phyloP scores from a whole-genome alignment of 1,140 invertebrate species.

The Anoplophora glabripennis region DNA sequence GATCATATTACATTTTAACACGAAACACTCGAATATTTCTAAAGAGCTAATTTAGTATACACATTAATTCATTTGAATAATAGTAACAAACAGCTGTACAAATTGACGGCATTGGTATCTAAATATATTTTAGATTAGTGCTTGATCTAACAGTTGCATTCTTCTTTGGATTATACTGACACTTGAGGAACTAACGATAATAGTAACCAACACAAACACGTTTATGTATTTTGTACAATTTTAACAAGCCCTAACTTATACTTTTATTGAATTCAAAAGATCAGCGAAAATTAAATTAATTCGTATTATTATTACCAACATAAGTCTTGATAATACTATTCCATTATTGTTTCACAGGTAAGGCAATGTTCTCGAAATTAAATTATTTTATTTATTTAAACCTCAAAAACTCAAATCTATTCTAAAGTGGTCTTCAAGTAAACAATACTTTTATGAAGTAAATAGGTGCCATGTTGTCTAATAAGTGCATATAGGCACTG shows the following conservation, averaged over 20 bases:
- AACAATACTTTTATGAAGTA: neutral
- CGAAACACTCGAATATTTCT: no score
- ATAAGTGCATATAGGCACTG: slow-evolving; percentile 2
- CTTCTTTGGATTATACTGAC: neutral
- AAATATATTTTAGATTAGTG: slow-evolving; percentile 31
- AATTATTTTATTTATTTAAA: no score
- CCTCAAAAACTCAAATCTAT: no score
- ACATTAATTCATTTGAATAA: neutral
- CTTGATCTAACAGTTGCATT: slow-evolving; percentile 27
- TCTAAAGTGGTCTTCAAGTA: neutral
- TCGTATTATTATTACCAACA: no score
- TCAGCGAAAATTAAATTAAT: no score
- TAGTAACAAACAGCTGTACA: slow-evolving; percentile 28
- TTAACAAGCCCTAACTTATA: no score
- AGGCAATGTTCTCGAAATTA: neutral
- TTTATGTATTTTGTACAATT: neutral
- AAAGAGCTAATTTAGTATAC: neutral
- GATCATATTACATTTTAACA: no score
- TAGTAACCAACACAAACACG: no score
- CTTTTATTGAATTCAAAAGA: neutral
- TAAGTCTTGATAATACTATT: no score
- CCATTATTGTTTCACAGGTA: no score
- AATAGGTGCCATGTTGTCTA: neutral
- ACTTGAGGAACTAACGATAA: neutral
- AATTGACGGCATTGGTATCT: slow-evolving; percentile 40